A percentile compares a stretch with the other conserved stretches of the same genome.
phyloP scores from a whole-genome alignment of 2,797 vertebrate genomes.

The Poeciliopsis gracilis region DNA sequence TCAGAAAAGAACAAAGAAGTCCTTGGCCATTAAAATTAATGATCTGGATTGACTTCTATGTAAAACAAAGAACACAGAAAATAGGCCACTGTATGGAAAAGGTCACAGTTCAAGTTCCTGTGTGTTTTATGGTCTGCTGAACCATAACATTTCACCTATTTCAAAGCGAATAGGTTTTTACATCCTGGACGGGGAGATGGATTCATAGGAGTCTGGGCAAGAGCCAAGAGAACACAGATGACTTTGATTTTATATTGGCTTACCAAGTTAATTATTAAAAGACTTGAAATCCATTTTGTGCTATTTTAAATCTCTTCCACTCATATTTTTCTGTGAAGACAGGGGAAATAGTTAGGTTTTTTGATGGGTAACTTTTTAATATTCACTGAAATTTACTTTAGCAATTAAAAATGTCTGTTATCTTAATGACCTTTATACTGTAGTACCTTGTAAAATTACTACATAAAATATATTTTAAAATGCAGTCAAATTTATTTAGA shows the following conservation, averaged over 20 bases:
- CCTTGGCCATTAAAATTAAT: conserved; percentile 74
- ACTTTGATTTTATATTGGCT: conserved; percentile 50
- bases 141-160: conserved; percentile 69
- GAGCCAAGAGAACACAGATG: conserved; percentile 37
- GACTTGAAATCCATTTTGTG: conserved; percentile 35
- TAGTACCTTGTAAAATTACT: neutral
- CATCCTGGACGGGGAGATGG: conserved; percentile 49
- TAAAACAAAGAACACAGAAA: conserved; percentile 69
- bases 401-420: neutral
- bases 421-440: neutral
- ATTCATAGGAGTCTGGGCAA: conserved; percentile 42
- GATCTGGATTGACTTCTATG: conserved; percentile 64
- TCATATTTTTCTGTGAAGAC: neutral
- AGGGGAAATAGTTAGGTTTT: neutral
- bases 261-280: conserved; percentile 39
- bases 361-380: neutral
- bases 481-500: neutral
- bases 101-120: conserved; percentile 67
- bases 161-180: conserved; percentile 48
- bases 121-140: conserved; percentile 71
- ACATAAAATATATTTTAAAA: neutral
- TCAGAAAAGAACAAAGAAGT: conserved; percentile 75
- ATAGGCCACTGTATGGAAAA: conserved; percentile 64
- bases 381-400: neutral
- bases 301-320: neutral